These are phyloP conservation scores for Scrobipalpa atriplicella DNA, from an alignment of 2,888 invertebrate genomes.

Conservation along the genomic window DNA sequence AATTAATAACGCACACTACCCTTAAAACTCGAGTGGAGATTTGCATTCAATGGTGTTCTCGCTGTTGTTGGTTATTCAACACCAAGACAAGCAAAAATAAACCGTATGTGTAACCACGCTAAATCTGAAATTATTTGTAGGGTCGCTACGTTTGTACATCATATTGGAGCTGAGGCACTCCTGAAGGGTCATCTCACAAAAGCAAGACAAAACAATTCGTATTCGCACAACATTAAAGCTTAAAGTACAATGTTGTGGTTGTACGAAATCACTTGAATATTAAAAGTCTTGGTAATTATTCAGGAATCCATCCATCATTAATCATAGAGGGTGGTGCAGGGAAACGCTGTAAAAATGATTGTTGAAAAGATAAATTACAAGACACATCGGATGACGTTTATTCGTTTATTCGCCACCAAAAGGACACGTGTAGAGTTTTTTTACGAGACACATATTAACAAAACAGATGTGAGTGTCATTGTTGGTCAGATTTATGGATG, in stretches of 20 bases:
- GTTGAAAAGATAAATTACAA: constrained; percentile 80
- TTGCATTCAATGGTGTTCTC: constrained; percentile 77
- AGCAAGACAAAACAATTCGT: constrained; percentile 53
- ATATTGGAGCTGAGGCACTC: constrained; percentile 43
- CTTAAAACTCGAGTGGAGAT: constrained; percentile 81
- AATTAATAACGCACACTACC: constrained; percentile 81
- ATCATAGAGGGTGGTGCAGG: constrained; percentile 75
- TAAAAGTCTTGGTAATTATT: constrained; percentile 83
- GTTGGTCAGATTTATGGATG: constrained; percentile 60
- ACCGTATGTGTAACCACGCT: constrained; percentile 35
- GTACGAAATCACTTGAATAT: constrained; percentile 79
- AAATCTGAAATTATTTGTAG: constrained; percentile 36
- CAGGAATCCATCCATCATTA: constrained; percentile 83
- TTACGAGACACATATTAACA: constrained; percentile 47
- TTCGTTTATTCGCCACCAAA: constrained; percentile 64
- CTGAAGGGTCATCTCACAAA: constrained; percentile 72
- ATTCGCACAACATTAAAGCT: constrained; percentile 42
- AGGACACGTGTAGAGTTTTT: constrained; percentile 53
- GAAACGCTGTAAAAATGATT: constrained; percentile 80
- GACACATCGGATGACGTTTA: constrained; percentile 73
- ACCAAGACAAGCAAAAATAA: constrained; percentile 38
- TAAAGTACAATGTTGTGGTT: constrained; percentile 41
- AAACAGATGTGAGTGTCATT: constrained; percentile 51
- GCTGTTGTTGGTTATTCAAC: constrained; percentile 66
- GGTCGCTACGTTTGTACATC: constrained; percentile 41